Conservation (phyloP, 2,113 vertebrate species). For the Hippocampus zosterae region DNA sequence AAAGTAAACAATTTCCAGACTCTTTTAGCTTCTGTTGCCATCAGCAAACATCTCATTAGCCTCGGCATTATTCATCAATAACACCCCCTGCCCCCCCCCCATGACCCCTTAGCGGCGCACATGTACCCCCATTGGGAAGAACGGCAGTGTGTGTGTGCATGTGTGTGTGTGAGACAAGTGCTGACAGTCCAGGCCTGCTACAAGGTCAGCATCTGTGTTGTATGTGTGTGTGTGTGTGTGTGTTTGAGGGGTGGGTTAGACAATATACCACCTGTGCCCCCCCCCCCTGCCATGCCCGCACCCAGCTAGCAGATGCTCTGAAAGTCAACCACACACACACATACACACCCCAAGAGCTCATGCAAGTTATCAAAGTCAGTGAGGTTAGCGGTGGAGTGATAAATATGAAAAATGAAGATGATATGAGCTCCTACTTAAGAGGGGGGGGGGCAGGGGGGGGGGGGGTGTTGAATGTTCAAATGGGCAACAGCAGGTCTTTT, state of each 20-base stretch:
- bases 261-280: slow-evolving; percentile 69
- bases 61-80: slow-evolving; percentile 64
- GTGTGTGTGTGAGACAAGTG: slow-evolving; percentile 52
- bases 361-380: slow-evolving; percentile 67
- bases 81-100: slow-evolving; percentile 17
- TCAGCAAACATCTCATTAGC: slow-evolving; percentile 59
- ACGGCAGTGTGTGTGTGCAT: slow-evolving; percentile 56
- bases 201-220: slow-evolving; percentile 63
- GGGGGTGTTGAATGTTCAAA: not conserved
- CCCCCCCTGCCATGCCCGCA: slow-evolving; percentile 60
- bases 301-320: slow-evolving; percentile 69
- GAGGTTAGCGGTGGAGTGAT: slow-evolving; percentile 59
- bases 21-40: slow-evolving; percentile 41
- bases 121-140: slow-evolving; percentile 51
- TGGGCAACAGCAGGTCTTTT: not conserved
- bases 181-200: slow-evolving; percentile 64
- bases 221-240: no score
- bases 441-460: not conserved
- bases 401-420: slow-evolving; percentile 58
- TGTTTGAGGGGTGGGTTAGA: slow-evolving; percentile 28
- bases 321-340: slow-evolving; percentile 55
- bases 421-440: slow-evolving; percentile 38
- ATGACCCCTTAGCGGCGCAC: slow-evolving; percentile 26
- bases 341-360: slow-evolving; percentile 17
- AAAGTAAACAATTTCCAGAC: slow-evolving; percentile 38